Base-by-base conservation (phyloP, 2,797 vertebrate species). In the Anguilla megastoma region DNA sequence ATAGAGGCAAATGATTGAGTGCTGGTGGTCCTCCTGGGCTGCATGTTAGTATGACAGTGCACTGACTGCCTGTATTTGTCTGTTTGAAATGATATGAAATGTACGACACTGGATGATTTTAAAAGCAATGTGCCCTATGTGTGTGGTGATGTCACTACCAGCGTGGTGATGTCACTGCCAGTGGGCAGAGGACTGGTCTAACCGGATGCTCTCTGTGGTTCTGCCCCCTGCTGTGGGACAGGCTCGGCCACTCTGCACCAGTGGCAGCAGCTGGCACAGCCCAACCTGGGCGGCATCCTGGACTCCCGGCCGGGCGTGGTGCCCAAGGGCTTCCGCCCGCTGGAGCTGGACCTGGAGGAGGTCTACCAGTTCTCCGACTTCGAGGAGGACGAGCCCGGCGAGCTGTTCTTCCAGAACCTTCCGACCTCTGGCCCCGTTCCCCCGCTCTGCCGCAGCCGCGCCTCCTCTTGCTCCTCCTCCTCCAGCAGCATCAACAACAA, bases 261-360 rank as follows among this genome's bases (percentile, higher is more conserved):
- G 91, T 99, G 99, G 99, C 99, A 99, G 95, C 98, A 99, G 96
- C 91, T 99, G 92, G 99, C 99, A 52, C 98, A 99, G 95, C 98
- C 99, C 91, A 97, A 99, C 93, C 96, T 99, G 2, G 99, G 98
- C 0, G 98, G 98, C 74, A 99, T 99, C 88, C 95, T 99, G 91
- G 99, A 99, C 60, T 96, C 98, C 0, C 95, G 98, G 91, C 99
- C 99, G 0, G 99, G 99, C 76, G 99, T 99, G 54, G 97, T 99
- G 90, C 96, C 98, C 6, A 99, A 99, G 92, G 98, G 98, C 92
- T 99, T 98, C 96, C 95, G 98, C 91, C 98, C 98, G 0, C 95
- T 99, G 27, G 98, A 99, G 58, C 95, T 99, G 3, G 99, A 99
- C 91, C 92, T 98, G 92, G 98, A 99, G 27, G 97, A 99, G 96